phyloP scores from a whole-genome alignment of 2,113 vertebrate species.

The Tyrannus savana region DNA sequence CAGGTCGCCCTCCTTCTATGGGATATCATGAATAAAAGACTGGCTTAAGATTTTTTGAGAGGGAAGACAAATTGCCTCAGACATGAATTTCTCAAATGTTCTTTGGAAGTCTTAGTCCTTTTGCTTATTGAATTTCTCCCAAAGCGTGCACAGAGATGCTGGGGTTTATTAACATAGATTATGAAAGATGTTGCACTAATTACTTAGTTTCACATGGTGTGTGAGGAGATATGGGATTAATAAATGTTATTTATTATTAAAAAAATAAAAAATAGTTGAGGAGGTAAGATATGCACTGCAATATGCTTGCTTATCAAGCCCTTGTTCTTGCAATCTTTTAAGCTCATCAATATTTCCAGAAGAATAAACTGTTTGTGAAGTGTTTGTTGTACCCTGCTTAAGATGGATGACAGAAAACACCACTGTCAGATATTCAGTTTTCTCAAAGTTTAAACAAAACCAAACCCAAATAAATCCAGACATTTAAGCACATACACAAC shows the following conservation, averaged over 20 bases:
- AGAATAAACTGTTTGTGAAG: background rate
- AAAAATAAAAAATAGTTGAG: background rate
- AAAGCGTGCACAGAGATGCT: background rate
- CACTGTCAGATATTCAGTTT: background rate
- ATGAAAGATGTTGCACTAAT: conserved; percentile 5
- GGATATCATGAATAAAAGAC: background rate
- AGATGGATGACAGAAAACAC: background rate
- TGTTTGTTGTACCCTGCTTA: background rate
- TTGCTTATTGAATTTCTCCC: background rate
- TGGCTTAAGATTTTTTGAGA: background rate
- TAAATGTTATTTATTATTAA: background rate
- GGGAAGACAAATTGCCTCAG: background rate
- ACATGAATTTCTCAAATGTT: background rate
- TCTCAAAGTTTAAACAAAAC: background rate
- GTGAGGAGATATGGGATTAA: background rate
- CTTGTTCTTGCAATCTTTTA: background rate
- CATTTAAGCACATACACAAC: background rate
- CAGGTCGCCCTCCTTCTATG: background rate
- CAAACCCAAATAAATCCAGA: background rate
- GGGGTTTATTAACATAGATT: background rate
- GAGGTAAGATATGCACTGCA: background rate
- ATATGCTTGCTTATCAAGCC: background rate
- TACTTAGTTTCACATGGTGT: background rate
- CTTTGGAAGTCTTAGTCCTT: background rate
- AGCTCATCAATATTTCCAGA: background rate